A percentile compares a stretch with the other conserved stretches of the same genome.
Conservation (phyloP, 2,113 vertebrate genomes). For the Cervus canadensis region DNA sequence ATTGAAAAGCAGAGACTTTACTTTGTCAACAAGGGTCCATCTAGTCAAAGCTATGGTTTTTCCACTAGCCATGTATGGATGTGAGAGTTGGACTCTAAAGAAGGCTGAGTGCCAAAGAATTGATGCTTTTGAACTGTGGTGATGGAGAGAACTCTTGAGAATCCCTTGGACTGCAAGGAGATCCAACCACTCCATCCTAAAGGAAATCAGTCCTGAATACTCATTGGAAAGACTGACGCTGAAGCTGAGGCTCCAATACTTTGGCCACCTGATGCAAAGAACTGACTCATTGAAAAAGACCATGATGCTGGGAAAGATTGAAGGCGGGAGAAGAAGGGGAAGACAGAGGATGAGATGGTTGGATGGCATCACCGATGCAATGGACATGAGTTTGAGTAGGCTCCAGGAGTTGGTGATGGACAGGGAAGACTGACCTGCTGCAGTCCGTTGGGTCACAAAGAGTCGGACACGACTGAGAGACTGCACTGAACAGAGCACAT, state of each 20-base stretch:
- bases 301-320: not conserved
- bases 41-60: not conserved
- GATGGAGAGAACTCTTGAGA: not conserved
- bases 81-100: not conserved
- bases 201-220: not conserved
- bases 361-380: accelerated
- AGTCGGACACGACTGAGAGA: not conserved
- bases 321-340: not conserved
- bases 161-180: not conserved
- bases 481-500: not conserved
- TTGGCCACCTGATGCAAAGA: not conserved
- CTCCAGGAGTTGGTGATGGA: not conserved
- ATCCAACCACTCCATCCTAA: not conserved
- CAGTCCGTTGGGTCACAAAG: not conserved
- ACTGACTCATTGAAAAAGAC: not conserved
- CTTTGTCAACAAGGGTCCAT: not conserved
- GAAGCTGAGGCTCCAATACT: not conserved
- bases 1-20: not conserved
- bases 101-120: not conserved
- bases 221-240: not conserved
- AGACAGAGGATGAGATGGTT: not conserved
- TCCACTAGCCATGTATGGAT: not conserved
- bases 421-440: not conserved
- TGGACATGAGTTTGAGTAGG: not conserved
- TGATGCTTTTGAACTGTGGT: not conserved